These are phyloP conservation scores for Oscheius sp. DNA, from an alignment of 2,888 invertebrate species.

Conservation along the genomic window DNA sequence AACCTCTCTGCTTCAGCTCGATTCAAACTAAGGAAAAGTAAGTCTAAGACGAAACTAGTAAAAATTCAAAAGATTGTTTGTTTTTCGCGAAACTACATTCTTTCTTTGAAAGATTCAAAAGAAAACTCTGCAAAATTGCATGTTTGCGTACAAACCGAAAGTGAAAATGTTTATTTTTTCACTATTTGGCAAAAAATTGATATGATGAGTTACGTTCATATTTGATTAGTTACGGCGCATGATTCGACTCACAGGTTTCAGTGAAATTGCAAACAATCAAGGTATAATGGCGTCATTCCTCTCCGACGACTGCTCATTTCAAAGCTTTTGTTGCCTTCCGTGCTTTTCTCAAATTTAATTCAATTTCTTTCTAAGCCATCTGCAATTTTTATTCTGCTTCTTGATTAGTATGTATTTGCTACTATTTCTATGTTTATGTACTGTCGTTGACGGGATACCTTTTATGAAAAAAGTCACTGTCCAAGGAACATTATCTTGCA, in stretches of 20 bases:
- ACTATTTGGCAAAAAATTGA: too few relatives aligned
- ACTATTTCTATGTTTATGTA: not conserved
- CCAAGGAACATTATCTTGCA: not conserved
- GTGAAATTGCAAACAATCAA: too few relatives aligned
- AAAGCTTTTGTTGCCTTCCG: not conserved
- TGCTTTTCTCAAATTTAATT: too few relatives aligned
- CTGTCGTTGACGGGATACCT: too few relatives aligned
- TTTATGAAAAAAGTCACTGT: constrained; percentile 5
- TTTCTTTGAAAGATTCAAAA: constrained; percentile 1
- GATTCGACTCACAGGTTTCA: not conserved
- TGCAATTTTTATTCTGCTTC: not conserved
- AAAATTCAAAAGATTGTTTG: too few relatives aligned
- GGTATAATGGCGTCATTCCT: not conserved
- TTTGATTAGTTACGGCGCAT: not conserved
- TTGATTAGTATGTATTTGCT: not conserved
- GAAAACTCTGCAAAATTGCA: not conserved
- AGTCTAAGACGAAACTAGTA: too few relatives aligned
- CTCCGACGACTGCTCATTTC: not conserved
- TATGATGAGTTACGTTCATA: too few relatives aligned
- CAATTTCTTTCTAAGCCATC: not conserved
- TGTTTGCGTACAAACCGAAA: too few relatives aligned
- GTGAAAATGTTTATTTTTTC: too few relatives aligned
- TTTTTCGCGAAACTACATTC: too few relatives aligned
- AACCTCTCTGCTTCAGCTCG: too few relatives aligned
- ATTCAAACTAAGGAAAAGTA: too few relatives aligned